Evolutionary conservation across 2,888 invertebrate genomes (phyloP), one percentile per base, ranked within the genome.

Genomic region (Lasioglossum calceatum): DNA sequence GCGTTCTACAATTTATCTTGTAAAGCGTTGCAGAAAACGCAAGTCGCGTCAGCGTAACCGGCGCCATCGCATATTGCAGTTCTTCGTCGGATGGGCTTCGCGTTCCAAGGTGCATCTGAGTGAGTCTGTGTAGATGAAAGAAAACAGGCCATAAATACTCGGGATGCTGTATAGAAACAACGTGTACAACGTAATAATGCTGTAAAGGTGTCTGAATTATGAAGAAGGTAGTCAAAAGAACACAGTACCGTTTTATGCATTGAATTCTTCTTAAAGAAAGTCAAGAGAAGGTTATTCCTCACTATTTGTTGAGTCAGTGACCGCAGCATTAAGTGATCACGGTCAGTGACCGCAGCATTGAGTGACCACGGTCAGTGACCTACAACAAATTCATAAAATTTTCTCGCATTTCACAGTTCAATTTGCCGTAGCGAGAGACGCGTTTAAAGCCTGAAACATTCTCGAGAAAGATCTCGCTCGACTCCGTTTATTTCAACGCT

Each of bases 1-100:
- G 27, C 27, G 61, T 73, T 10, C 76, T 0, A 39, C 82, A 82
- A 84, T 79, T 81, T 72, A 76, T 70, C 84, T 83, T 64, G 83
- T 71, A 79, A 79, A 85, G 76, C 73, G 77, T 36, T 64, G 71
- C 75, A 10, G 54, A 67, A 76, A 81, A 81, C 76, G 80, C 77
- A 78, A 89, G 83, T 67, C 81, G 74, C 82, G 42, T 79, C 77
- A 27, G 64, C 47, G 78, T 76, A 82, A 88, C 80, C 80, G 77
- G 81, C 36, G 39, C 73, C 71, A 71, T 82, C 64, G 85, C 50
- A 36, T 50, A 42, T 50, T 44, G 47, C 32, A 19, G 64, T 39
- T 64, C 76, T 14, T 44, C 32, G 32, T 47, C 19, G 32, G 44
- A 70, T 1, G 23, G 8, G 67, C 67, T 70, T 70, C 67, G 10